Percentiles rank a stretch among this genome's conserved stretches.
phyloP scores from a whole-genome alignment of 2,113 vertebrate species.

The Pteruthius melanotis region DNA sequence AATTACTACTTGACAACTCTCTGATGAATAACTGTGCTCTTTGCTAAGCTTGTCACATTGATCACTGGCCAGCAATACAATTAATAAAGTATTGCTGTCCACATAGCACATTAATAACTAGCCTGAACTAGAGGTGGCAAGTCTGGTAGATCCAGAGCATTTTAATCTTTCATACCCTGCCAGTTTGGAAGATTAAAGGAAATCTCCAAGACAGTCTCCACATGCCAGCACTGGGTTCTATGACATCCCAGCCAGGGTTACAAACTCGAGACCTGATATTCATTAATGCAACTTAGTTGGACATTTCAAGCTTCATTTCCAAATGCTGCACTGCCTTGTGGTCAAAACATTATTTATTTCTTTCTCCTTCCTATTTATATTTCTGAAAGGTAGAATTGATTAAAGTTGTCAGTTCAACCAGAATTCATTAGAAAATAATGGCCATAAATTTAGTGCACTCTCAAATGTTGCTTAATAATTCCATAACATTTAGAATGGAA shows the following conservation, averaged over 20 bases:
- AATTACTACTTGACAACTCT: slow-evolving; percentile 63
- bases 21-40: slow-evolving; percentile 62
- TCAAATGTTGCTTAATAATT: slow-evolving; percentile 30
- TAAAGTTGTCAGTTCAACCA: slow-evolving; percentile 38
- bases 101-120: slow-evolving; percentile 53
- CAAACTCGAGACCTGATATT: background rate
- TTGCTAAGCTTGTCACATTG: slow-evolving; percentile 69
- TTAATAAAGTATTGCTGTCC: slow-evolving; percentile 60
- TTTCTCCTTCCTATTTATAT: background rate
- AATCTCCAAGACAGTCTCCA: background rate
- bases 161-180: slow-evolving; percentile 36
- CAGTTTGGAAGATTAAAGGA: slow-evolving; percentile 1
- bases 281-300: background rate
- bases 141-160: background rate
- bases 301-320: background rate
- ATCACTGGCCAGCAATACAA: slow-evolving; percentile 55
- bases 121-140: slow-evolving; percentile 27
- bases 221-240: background rate
- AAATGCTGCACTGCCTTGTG: background rate
- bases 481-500: slow-evolving; percentile 31
- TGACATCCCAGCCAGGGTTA: background rate
- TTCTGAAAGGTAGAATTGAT: slow-evolving; percentile 46
- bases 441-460: slow-evolving; percentile 14
- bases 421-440: slow-evolving; percentile 50
- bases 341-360: background rate